A percentile compares a stretch with the other conserved stretches of the same genome.
Evolutionary conservation across 2,797 vertebrate species (phyloP).

Genomic region (Fratercula arctica): DNA sequence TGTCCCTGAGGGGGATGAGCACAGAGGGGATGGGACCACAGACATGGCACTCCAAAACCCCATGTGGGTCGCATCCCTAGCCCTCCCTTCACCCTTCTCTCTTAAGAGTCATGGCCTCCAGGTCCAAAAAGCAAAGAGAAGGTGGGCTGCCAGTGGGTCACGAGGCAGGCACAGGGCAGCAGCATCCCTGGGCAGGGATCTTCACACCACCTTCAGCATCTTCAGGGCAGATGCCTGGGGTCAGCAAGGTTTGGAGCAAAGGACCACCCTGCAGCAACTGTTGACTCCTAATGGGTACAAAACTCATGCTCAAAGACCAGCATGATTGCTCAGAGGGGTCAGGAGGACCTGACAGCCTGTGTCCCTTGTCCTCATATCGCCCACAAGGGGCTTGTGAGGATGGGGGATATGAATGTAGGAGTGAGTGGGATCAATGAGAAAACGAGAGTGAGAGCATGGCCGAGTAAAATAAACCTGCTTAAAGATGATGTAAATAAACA

Average conservation of each 20-base stretch:
- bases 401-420: neutral
- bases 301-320: neutral
- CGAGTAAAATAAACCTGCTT: neutral
- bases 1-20: neutral
- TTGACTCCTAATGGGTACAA: neutral
- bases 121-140: neutral
- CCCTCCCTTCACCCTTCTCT: neutral
- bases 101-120: neutral
- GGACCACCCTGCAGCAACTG: neutral
- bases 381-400: neutral
- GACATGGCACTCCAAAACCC: neutral
- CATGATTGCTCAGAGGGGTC: neutral
- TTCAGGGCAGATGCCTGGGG: neutral
- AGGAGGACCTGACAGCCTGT: neutral
- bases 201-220: neutral
- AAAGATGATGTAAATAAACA: neutral
- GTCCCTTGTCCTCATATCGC: neutral
- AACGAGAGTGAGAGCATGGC: neutral
- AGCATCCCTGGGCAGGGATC: neutral
- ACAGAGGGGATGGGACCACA: neutral
- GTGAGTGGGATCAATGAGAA: neutral
- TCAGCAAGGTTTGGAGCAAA: neutral
- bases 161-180: neutral
- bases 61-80: neutral
- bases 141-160: neutral